Percentiles rank a stretch among this genome's conserved stretches.
Evolutionary conservation across 1,140 invertebrate species (phyloP).

Genomic region (Maniola jurtina): DNA sequence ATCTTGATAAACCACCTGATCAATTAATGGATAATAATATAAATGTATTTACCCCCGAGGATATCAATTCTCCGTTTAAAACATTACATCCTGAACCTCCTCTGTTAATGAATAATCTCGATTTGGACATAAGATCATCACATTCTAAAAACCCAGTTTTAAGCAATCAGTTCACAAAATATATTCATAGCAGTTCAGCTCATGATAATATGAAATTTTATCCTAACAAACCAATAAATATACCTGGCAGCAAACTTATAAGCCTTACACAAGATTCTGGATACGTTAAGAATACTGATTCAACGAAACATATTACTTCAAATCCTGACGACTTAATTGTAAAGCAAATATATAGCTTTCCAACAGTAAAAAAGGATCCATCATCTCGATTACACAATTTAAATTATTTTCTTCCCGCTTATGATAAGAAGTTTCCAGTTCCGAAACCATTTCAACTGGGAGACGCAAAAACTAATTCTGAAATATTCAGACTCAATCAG

Average conservation of each 20-base stretch:
- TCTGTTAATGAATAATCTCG: constrained; percentile 29
- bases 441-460: constrained; percentile 10
- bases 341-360: constrained; percentile 40
- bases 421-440: constrained; percentile 31
- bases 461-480: constrained; percentile 13
- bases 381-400: constrained; percentile 47
- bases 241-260: constrained; percentile 42
- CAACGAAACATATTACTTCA: constrained; percentile 28
- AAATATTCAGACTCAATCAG: constrained; percentile 17
- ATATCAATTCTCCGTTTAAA: constrained; percentile 46
- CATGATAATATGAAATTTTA: constrained; percentile 10
- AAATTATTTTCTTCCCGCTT: constrained; percentile 47
- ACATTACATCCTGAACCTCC: constrained; percentile 47
- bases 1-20: constrained; percentile 24
- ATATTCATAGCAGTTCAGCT: not conserved
- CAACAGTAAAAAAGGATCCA: constrained; percentile 42
- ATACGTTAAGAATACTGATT: constrained; percentile 2
- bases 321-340: constrained; percentile 32
- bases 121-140: constrained; percentile 27
- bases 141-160: constrained; percentile 14
- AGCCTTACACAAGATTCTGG: constrained; percentile 32
- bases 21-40: constrained; percentile 42
- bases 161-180: constrained; percentile 14
- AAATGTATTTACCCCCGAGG: constrained; percentile 48
- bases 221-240: constrained; percentile 32